Conservation (phyloP, 2,888 invertebrate species). For the Diogma glabrata region DNA sequence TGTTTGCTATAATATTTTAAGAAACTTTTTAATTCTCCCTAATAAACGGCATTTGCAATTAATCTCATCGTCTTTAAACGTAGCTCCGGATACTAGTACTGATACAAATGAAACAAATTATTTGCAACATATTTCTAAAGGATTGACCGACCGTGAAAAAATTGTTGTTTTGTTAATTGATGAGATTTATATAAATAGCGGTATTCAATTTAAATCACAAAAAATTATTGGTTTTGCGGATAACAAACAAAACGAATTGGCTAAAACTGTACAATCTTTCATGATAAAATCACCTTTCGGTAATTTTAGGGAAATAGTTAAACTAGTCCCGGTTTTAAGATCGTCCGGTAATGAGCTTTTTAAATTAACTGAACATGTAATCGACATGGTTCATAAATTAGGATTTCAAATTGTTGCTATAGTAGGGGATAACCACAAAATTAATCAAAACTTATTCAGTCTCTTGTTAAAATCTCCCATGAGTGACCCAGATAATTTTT, state of each 20-base stretch:
- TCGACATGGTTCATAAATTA: neutral
- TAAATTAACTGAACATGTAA: neutral
- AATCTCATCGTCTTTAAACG: no score
- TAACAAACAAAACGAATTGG: neutral
- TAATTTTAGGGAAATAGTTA: constrained; percentile 2
- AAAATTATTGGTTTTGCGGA: neutral
- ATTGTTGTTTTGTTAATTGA: neutral
- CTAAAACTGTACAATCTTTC: neutral
- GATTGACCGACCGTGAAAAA: neutral
- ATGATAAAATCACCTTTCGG: constrained; percentile 3
- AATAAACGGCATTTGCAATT: no score
- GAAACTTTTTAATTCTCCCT: no score
- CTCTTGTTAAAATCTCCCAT: no score
- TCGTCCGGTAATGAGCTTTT: neutral
- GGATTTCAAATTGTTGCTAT: neutral
- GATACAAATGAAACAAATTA: no score
- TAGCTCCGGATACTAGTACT: no score
- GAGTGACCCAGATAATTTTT: no score
- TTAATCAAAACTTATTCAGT: constrained; percentile 4
- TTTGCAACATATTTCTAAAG: neutral
- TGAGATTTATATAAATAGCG: constrained; percentile 5
- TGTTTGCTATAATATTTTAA: no score
- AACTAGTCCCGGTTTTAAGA: neutral
- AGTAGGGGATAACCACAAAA: neutral
- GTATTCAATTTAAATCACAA: neutral